Percentiles rank a stretch among this genome's conserved stretches.
Evolutionary conservation across 2,113 vertebrate genomes (phyloP).

Genomic region (Corvus hawaiiensis): DNA sequence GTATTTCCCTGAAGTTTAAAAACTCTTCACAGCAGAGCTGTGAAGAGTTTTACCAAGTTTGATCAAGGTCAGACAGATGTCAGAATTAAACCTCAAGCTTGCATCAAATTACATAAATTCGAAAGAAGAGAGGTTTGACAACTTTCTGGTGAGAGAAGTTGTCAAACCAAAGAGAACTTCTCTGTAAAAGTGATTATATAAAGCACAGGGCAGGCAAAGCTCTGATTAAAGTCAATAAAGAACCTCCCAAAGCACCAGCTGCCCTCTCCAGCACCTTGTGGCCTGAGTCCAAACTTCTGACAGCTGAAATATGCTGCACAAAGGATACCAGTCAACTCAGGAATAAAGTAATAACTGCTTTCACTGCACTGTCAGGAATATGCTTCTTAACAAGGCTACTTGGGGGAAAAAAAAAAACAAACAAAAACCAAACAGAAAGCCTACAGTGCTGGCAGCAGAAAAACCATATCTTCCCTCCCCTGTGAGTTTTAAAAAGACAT

Average conservation of each 20-base stretch:
- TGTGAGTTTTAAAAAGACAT: background rate
- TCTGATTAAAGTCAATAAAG: slow-evolving; percentile 14
- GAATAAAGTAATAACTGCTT: background rate
- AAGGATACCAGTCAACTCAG: background rate
- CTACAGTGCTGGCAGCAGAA: background rate
- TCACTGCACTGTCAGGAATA: background rate
- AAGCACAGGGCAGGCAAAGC: background rate
- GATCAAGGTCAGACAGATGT: background rate
- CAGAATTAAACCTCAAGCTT: background rate
- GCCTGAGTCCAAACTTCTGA: background rate
- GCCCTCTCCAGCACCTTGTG: background rate
- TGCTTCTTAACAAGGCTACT: background rate
- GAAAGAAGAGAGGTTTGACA: background rate
- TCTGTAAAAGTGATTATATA: background rate
- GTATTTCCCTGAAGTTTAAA: background rate
- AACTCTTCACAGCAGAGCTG: background rate
- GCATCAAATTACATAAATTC: background rate
- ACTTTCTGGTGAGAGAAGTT: background rate
- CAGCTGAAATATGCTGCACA: background rate
- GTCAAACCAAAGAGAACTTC: background rate
- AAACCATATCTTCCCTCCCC: background rate
- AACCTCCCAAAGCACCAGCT: background rate
- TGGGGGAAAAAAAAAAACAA: background rate
- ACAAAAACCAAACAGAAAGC: background rate
- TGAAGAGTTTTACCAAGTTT: background rate